Evolutionary conservation across 2,888 invertebrate genomes (phyloP), one percentile per base, ranked within the genome.

Genomic region (Hirudinaria manillensis): DNA sequence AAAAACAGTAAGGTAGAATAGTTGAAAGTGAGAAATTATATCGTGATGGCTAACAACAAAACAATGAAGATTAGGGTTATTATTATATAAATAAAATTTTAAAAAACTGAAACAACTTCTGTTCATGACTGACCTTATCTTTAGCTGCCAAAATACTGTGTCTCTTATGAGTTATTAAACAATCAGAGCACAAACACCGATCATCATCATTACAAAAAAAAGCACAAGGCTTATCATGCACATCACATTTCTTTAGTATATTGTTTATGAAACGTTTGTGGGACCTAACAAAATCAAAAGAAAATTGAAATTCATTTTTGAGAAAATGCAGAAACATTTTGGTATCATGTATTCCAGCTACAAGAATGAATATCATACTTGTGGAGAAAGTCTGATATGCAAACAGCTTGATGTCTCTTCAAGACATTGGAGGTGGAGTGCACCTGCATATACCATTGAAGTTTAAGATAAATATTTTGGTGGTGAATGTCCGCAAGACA

Each of bases 361-460:
- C 24, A 61, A 27, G 61, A 29, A 27, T n/a, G 10, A 61, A 61
- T 27, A 61, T 61, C 61, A 61, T 61, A 27, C 29, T 27, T 19
- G 13, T 19, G 61, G n/a, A 10, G 29, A 61, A 61, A 27, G 61
- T 61, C 29, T 61, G 61, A 61, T 10, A 61, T 13, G 24, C 10
- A 16, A 61, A 24, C 29, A 61, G 61, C 61, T 29, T 19, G 61
- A 61, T 61, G 61, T 61, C 29, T 61, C 24, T 29, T 61, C n/a
- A 61, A 61, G 29, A 61, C 61, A 61, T 61, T 61, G 61, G 61
- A 61, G 29, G 24, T 61, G 61, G 61, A 61, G n/a, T 61, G 61
- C 4, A 61, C 29, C 61, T 61, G 56, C n/a, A 56, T 3, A 24
- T 2, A 29, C n/a, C 24, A 61, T 61, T 1, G n/a, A 29, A 24